Conservation (phyloP, 2,888 invertebrate species). For the Cryptocheilus praepositus region DNA sequence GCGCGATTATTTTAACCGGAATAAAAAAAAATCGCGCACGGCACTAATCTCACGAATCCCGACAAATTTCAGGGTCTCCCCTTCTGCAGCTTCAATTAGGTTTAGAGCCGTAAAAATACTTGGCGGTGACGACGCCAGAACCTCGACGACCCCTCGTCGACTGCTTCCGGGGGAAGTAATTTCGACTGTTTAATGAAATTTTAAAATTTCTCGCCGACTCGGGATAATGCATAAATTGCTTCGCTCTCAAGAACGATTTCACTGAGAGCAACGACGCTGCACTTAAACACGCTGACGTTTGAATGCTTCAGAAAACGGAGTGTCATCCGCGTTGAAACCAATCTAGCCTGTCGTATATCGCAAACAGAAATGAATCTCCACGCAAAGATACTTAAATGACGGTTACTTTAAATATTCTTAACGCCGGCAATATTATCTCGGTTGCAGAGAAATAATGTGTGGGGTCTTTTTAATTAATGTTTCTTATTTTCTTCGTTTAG, state of each 20-base stretch:
- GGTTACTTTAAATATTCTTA: too few species aligned
- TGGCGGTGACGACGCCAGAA: constrained; percentile 21
- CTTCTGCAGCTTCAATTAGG: constrained; percentile 60
- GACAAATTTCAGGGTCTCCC: constrained; percentile 44
- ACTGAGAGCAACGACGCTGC: too few species aligned
- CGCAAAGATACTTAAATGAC: too few species aligned
- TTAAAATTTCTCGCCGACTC: constrained; percentile 56
- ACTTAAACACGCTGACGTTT: too few species aligned
- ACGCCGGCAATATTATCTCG: too few species aligned
- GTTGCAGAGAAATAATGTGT: too few species aligned
- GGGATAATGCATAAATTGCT: constrained; percentile 50
- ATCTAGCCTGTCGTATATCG: too few species aligned
- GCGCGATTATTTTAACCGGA: constrained; percentile 33
- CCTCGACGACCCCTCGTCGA: constrained; percentile 19
- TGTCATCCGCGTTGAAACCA: too few species aligned
- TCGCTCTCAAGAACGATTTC: constrained; percentile 11
- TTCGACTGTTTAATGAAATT: constrained; percentile 64
- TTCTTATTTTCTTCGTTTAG: too few species aligned
- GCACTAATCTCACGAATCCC: constrained; percentile 41
- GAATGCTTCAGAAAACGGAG: too few species aligned
- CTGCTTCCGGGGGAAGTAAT: constrained; percentile 59
- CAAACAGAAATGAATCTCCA: too few species aligned
- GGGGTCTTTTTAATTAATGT: too few species aligned
- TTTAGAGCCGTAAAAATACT: constrained; percentile 60
- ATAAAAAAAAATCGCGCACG: constrained; percentile 29